phyloP scores from a whole-genome alignment of 2,113 vertebrate species.

The Cynoglossus semilaevis region DNA sequence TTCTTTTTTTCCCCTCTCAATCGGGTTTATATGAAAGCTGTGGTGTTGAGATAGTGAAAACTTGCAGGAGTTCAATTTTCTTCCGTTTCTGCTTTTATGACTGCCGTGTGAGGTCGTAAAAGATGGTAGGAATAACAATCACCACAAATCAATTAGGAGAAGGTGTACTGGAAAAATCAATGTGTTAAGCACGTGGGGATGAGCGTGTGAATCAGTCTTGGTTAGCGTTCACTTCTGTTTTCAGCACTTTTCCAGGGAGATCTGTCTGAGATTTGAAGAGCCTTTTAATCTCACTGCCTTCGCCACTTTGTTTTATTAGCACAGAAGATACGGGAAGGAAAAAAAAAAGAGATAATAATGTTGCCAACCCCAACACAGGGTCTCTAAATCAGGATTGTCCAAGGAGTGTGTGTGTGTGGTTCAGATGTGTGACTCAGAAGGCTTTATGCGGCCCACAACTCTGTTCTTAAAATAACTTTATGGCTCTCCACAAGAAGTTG shows the following conservation, averaged over 20 bases:
- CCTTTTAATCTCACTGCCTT: conserved; percentile 5
- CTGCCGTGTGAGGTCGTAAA: conserved; percentile 11
- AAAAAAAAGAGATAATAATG: no score
- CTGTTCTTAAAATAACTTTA: no score
- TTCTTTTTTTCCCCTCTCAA: conserved; percentile 20
- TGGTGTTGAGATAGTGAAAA: conserved; percentile 32
- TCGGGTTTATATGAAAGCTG: conserved; percentile 44
- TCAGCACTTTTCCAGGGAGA: conserved; percentile 1
- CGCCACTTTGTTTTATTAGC: background rate
- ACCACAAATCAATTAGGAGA: conserved; percentile 11
- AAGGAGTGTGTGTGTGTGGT: no score
- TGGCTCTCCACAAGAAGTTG: no score
- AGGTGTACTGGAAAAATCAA: conserved; percentile 4
- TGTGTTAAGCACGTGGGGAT: conserved; percentile 16
- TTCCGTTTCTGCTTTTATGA: conserved; percentile 15
- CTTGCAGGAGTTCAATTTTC: conserved; percentile 15
- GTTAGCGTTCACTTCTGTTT: conserved; percentile 7
- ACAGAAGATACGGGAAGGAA: background rate
- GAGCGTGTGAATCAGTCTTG: conserved; percentile 12
- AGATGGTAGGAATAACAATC: conserved; percentile 6
- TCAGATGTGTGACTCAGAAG: no score
- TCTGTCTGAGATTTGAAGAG: background rate
- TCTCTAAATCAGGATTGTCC: background rate
- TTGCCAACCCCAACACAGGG: background rate
- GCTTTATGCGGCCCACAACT: no score